Evolutionary conservation across 2,797 vertebrate genomes (phyloP).

Genomic region (Staurois parvus): DNA sequence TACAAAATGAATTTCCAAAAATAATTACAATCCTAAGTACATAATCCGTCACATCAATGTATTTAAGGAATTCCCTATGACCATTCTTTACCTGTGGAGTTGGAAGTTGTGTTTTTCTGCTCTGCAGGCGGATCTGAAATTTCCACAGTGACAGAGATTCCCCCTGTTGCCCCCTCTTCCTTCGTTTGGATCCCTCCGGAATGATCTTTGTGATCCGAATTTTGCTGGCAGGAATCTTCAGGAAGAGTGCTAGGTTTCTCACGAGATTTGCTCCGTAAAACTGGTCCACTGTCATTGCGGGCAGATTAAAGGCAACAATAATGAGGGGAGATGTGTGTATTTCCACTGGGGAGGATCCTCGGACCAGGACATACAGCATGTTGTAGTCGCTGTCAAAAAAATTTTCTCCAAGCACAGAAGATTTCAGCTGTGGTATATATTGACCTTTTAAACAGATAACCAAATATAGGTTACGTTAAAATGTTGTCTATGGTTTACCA

Average conservation of each 20-base stretch:
- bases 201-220: slow-evolving; percentile 83
- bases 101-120: slow-evolving; percentile 67
- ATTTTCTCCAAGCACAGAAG: slow-evolving; percentile 77
- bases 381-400: slow-evolving; percentile 82
- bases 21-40: too few relatives aligned
- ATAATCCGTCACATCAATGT: too few relatives aligned
- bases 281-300: slow-evolving; percentile 78
- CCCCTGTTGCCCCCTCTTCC: slow-evolving; percentile 61
- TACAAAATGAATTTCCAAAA: too few relatives aligned
- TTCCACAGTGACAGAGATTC: slow-evolving; percentile 77
- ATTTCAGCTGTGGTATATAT: slow-evolving; percentile 76
- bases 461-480: not conserved
- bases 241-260: slow-evolving; percentile 80
- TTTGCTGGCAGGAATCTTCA: slow-evolving; percentile 80
- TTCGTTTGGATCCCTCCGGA: slow-evolving; percentile 65
- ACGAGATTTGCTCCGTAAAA: slow-evolving; percentile 81
- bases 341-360: slow-evolving; percentile 79
- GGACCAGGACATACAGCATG: slow-evolving; percentile 81
- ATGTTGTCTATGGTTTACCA: not conserved
- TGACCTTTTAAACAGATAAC: slow-evolving; percentile 71
- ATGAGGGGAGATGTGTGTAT: slow-evolving; percentile 79
- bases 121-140: slow-evolving; percentile 78
- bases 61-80: slow-evolving; percentile 8
- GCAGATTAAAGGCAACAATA: slow-evolving; percentile 81
- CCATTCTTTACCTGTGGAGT: slow-evolving; percentile 68